Percentiles rank a stretch among this genome's conserved stretches.
phyloP scores from a whole-genome alignment of 64 coral and sea anemone species.

The Hydrozoanthus tunicans region DNA sequence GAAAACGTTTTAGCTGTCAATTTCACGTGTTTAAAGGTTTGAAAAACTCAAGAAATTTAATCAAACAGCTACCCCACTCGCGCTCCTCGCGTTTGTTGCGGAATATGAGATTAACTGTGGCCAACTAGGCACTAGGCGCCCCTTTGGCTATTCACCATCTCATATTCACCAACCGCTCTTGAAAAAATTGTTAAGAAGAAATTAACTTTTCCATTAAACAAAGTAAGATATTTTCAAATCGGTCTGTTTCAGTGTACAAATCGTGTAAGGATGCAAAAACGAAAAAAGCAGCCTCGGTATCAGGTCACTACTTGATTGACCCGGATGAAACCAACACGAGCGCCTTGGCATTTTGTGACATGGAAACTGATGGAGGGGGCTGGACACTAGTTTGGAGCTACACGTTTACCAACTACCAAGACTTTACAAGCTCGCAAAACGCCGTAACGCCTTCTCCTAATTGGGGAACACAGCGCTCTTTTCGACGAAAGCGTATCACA shows the following conservation, averaged over 20 bases:
- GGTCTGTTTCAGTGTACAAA: neutral
- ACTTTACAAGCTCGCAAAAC: neutral
- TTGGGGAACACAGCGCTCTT: neutral
- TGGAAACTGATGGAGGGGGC: conserved; percentile 7
- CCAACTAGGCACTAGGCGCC: too few relatives aligned
- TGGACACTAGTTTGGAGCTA: conserved; percentile 12
- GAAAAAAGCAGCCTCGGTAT: neutral
- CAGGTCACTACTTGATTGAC: neutral
- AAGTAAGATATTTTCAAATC: neutral
- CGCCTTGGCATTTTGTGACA: neutral
- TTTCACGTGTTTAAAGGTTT: too few relatives aligned
- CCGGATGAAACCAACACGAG: neutral
- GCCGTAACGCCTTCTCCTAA: neutral
- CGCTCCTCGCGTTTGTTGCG: too few relatives aligned
- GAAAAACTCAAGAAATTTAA: too few relatives aligned
- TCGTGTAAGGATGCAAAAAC: conserved; percentile 1
- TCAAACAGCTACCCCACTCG: too few relatives aligned
- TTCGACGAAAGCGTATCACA: neutral
- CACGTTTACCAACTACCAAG: neutral
- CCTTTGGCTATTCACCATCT: too few relatives aligned
- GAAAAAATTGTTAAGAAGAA: too few relatives aligned
- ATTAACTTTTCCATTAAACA: too few relatives aligned
- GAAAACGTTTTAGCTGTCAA: too few relatives aligned
- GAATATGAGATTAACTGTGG: too few relatives aligned
- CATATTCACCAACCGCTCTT: too few relatives aligned